Conservation (phyloP, 2,888 invertebrate species). For the Catocala nupta region DNA sequence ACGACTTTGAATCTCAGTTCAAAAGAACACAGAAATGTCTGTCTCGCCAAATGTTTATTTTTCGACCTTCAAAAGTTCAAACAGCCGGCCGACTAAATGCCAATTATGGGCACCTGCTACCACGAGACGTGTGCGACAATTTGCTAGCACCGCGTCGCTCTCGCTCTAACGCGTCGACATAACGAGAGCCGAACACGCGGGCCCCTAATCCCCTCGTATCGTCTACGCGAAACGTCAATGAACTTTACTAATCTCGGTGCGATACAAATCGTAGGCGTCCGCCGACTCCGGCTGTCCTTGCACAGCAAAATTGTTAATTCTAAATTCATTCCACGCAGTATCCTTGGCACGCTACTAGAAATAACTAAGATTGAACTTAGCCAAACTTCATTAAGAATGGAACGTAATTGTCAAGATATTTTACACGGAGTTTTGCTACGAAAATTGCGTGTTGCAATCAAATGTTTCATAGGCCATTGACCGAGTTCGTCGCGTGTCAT, state of each 20-base stretch:
- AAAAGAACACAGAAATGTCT: constrained; percentile 31
- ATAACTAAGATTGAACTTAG: constrained; percentile 65
- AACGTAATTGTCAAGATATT: constrained; percentile 56
- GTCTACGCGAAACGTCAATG: constrained; percentile 82
- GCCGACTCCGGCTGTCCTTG: constrained; percentile 55
- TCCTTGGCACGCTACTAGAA: constrained; percentile 58
- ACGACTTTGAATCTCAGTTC: constrained; percentile 25
- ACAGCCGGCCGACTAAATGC: constrained; percentile 72
- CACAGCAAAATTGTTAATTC: constrained; percentile 68
- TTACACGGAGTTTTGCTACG: constrained; percentile 48
- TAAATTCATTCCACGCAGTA: constrained; percentile 64
- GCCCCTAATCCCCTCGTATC: constrained; percentile 65
- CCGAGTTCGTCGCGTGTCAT: constrained; percentile 58
- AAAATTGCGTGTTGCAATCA: constrained; percentile 58
- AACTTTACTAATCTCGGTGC: constrained; percentile 77
- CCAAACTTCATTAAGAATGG: constrained; percentile 64
- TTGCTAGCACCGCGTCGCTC: constrained; percentile 62
- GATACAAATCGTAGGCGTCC: constrained; percentile 70
- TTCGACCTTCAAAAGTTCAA: constrained; percentile 85
- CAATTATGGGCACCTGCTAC: constrained; percentile 83
- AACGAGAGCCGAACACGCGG: constrained; percentile 52
- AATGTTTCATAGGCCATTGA: constrained; percentile 63
- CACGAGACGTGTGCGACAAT: constrained; percentile 76
- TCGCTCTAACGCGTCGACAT: constrained; percentile 52
- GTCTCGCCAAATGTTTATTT: constrained; percentile 66